Evolutionary conservation across 1,140 invertebrate genomes (phyloP), one percentile per base, ranked within the genome.

Genomic region (Trichoplusia ni): DNA sequence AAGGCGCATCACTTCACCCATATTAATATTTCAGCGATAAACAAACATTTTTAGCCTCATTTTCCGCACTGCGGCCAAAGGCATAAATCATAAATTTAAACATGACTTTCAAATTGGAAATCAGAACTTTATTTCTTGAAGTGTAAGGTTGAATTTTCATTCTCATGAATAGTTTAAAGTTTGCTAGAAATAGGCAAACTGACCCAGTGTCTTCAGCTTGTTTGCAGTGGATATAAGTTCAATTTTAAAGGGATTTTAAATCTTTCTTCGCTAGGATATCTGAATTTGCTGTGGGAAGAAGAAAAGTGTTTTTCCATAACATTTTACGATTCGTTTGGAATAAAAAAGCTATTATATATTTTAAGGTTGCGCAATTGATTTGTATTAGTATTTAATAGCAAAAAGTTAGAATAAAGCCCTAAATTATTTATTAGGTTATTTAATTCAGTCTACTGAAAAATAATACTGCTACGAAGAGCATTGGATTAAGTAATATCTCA

Each of bases 191-290:
- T 49, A 18, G 19, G 6, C 9, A 11, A 35, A 35, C 2, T 27
- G 25, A 27, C 6, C 6, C 11, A n/a, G 2, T 18, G 27, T 51
- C 47, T 51, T 31, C 19, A 7, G 25, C 5, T 27, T 18, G 47
- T 51, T 33, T 51, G 14, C 25, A 9, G 18, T 2, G 25, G 7
- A 33, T 33, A 33, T 51, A 51, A 51, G 23, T 51, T 29, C 13
- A 14, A 18, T 16, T 49, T 49, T 49, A 31, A 16, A 49, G 4
- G 46, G 11, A 11, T 18, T 51, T 46, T 51, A 51, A 51, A 51
- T 51, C 47, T 19, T 19, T 51, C 47, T 18, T 4, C 16, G 16
- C 8, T 19, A 51, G 25, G 33, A 4, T 51, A 27, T 2, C 4
- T 51, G 33, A 51, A 33, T 33, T 29, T 29, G 14, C 6, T 11